Percentiles rank a stretch among this genome's conserved stretches.
phyloP scores from a whole-genome alignment of 1,140 invertebrate species.

The Stegodyphus mimosarum region DNA sequence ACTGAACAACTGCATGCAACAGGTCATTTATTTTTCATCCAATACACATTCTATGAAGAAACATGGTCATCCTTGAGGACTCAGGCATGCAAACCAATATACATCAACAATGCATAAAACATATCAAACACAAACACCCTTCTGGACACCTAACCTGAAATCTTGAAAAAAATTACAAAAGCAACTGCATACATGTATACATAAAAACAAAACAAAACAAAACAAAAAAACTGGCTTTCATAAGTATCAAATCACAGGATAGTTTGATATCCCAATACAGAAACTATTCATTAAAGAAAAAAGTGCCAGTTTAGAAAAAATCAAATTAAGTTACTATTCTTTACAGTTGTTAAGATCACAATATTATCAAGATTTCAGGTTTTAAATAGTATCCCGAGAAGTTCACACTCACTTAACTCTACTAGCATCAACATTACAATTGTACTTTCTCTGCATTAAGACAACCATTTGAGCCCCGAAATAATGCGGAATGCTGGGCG shows the following conservation, averaged over 20 bases:
- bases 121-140: slow-evolving; percentile 12
- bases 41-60: slow-evolving; percentile 39
- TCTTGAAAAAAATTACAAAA: not conserved
- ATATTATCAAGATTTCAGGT: not conserved
- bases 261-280: not conserved
- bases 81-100: slow-evolving; percentile 12
- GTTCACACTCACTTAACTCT: not conserved
- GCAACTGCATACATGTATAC: not conserved
- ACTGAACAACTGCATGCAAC: slow-evolving; percentile 35
- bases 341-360: slow-evolving; percentile 36
- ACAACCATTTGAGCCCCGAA: slow-evolving; percentile 16
- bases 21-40: slow-evolving; percentile 50
- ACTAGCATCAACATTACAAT: not conserved
- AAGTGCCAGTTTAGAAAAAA: not conserved
- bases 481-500: slow-evolving; percentile 48
- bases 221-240: not conserved
- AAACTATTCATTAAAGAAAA: not conserved
- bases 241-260: slow-evolving; percentile 4
- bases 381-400: not conserved
- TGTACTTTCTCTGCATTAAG: not conserved
- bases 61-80: slow-evolving; percentile 27
- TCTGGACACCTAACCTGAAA: not conserved
- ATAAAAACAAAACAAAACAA: no score
- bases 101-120: slow-evolving; percentile 34
- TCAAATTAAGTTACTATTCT: not conserved